phyloP scores from a whole-genome alignment of 2,797 vertebrate genomes.

The Octomys mimax region DNA sequence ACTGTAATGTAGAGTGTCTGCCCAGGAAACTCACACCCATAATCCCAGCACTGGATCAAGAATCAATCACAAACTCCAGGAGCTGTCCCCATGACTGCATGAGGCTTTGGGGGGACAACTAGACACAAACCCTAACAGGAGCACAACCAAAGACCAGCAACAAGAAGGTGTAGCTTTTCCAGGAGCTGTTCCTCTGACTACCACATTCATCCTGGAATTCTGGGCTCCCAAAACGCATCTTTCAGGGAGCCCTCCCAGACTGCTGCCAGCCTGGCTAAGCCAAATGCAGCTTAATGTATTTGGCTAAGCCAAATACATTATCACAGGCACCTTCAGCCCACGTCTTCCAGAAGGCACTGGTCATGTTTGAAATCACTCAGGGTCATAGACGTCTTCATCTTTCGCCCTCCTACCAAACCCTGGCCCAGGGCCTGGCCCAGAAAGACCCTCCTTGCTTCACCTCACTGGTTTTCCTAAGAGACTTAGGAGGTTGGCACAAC shows the following conservation, averaged over 20 bases:
- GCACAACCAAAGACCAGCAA: background rate
- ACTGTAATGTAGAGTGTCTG: no score
- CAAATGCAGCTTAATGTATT: no score
- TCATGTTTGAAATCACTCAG: background rate
- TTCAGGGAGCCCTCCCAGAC: background rate
- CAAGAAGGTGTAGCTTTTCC: background rate
- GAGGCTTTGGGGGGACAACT: no score
- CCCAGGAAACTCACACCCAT: no score
- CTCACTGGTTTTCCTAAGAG: background rate
- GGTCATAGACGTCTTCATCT: background rate
- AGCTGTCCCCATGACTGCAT: no score
- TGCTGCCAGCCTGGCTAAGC: background rate
- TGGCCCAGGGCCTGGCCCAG: background rate
- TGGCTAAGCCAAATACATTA: background rate
- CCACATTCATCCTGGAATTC: background rate
- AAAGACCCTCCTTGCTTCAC: background rate
- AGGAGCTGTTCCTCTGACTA: background rate
- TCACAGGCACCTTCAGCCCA: background rate
- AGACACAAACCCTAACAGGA: no score
- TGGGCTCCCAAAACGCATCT: background rate
- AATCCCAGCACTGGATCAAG: no score
- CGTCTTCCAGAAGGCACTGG: background rate
- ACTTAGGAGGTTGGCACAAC: background rate
- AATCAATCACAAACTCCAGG: no score
- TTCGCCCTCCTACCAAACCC: background rate